phyloP scores from a whole-genome alignment of 1,140 invertebrate species.

The Bombus vancouverensis region DNA sequence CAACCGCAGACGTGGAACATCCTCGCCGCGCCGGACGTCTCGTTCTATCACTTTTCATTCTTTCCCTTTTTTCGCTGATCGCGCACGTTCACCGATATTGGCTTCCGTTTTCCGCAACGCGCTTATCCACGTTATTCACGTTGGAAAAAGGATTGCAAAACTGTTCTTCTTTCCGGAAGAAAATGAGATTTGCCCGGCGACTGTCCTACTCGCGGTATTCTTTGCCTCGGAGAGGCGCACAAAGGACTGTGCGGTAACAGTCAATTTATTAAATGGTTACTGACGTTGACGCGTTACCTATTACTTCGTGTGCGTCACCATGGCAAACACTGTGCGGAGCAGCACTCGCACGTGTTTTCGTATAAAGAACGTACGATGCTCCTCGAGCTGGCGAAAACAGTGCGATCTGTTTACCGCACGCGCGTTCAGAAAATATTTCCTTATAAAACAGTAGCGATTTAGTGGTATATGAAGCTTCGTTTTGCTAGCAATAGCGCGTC shows the following conservation, averaged over 20 bases:
- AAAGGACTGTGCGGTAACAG: constrained; percentile 65
- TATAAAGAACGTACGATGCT: neutral
- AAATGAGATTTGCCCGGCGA: neutral
- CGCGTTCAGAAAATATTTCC: too few relatives aligned
- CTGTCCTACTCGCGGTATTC: neutral
- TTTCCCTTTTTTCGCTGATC: too few relatives aligned
- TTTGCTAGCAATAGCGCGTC: too few relatives aligned
- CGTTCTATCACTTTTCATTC: neutral
- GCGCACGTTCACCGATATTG: neutral
- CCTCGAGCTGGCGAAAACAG: neutral
- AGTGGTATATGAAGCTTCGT: too few relatives aligned
- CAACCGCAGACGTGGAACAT: neutral
- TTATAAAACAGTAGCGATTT: too few relatives aligned
- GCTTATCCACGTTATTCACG: neutral
- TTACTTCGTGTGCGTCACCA: constrained; percentile 58
- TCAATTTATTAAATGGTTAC: constrained; percentile 73
- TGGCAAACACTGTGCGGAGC: constrained; percentile 38
- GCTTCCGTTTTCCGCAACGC: neutral
- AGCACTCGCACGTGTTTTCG: constrained; percentile 17
- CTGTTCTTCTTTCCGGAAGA: too few relatives aligned
- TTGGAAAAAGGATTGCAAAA: neutral
- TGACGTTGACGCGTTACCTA: constrained; percentile 60
- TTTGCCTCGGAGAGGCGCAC: constrained; percentile 20
- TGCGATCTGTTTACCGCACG: neutral
- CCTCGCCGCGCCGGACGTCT: neutral